Percentiles rank a stretch among this genome's conserved stretches.
Evolutionary conservation across 2,113 vertebrate species (phyloP).

Genomic region (Phaethornis superciliosus): DNA sequence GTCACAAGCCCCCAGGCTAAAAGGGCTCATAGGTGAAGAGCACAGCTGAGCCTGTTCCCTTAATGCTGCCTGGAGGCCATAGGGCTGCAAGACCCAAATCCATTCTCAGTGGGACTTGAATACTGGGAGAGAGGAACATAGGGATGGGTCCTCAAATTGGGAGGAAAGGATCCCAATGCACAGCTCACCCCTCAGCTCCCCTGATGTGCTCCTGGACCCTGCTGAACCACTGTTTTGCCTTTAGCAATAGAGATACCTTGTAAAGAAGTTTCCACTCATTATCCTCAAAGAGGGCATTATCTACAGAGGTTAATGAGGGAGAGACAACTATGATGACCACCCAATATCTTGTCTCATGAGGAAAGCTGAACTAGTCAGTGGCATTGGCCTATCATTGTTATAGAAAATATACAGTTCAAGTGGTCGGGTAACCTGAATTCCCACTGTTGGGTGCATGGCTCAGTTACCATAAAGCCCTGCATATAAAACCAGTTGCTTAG

Average conservation of each 20-base stretch:
- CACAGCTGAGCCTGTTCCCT: rapidly evolving
- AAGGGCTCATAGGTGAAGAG: not conserved
- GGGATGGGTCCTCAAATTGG: not conserved
- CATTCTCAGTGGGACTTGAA: rapidly evolving
- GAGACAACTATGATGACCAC: not conserved
- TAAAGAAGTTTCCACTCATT: not conserved
- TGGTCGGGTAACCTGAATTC: not conserved
- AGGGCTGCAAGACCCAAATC: not conserved
- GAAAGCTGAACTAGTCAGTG: not conserved
- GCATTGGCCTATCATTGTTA: not conserved
- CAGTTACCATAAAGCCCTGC: not conserved
- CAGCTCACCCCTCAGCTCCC: not conserved
- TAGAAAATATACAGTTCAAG: not conserved
- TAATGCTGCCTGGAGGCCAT: rapidly evolving
- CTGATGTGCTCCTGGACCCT: not conserved
- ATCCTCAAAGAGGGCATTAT: not conserved
- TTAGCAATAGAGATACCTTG: not conserved
- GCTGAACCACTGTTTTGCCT: not conserved
- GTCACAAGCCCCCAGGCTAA: not conserved
- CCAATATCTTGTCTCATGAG: not conserved
- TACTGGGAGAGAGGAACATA: not conserved
- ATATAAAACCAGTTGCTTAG: not conserved
- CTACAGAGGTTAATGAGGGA: not conserved
- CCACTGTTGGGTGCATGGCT: not conserved
- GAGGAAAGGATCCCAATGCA: not conserved